Evolutionary conservation across 92 coral and sea anemone species (phyloP).

Genomic region (Anthopleura xanthogrammica): DNA sequence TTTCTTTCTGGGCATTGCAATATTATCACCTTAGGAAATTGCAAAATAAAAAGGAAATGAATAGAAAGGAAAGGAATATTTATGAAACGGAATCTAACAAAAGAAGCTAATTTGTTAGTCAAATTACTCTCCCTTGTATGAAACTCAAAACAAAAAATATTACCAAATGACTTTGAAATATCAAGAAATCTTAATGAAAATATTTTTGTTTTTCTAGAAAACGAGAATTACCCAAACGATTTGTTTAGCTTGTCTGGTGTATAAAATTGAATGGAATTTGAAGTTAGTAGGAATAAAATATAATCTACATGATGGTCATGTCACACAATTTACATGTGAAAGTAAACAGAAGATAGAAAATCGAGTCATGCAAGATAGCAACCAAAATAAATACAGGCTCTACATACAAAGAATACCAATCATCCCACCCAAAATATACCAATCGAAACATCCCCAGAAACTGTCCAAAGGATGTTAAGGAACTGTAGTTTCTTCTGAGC

Average conservation of each 20-base stretch:
- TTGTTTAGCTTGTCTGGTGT: neutral
- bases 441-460: neutral
- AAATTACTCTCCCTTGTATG: neutral
- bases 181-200: neutral
- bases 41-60: neutral
- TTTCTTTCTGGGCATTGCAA: neutral
- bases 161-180: neutral
- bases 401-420: neutral
- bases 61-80: neutral
- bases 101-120: slow-evolving; percentile 21
- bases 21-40: neutral
- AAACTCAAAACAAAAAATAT: slow-evolving; percentile 5
- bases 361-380: slow-evolving; percentile 29
- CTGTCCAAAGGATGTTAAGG: neutral
- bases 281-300: neutral
- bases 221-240: neutral
- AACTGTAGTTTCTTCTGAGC: neutral
- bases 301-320: neutral
- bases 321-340: slow-evolving; percentile 26
- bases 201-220: neutral
- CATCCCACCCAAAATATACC: neutral
- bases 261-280: neutral
- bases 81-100: neutral
- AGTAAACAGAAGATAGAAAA: neutral
- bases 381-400: slow-evolving; percentile 14